phyloP scores from a whole-genome alignment of 1,140 invertebrate species.

The Drosophila bocki region DNA sequence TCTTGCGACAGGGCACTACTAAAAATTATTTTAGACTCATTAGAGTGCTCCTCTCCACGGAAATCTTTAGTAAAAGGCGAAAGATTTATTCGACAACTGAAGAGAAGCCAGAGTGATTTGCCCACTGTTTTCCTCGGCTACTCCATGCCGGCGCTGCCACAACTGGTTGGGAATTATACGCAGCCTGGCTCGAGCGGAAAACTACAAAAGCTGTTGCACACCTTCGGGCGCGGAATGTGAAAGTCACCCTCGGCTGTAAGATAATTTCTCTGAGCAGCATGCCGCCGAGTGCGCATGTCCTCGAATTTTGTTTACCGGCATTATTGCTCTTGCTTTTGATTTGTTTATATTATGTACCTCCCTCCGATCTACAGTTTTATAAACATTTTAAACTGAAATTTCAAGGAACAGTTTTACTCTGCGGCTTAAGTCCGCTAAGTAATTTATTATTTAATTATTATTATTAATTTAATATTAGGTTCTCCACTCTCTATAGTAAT shows the following conservation, averaged over 20 bases:
- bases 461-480: neutral
- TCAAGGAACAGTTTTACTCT: neutral
- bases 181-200: too few species aligned
- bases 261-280: neutral
- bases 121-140: constrained; percentile 49
- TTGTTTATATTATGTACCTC: neutral
- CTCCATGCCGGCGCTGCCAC: neutral
- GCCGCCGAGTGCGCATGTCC: neutral
- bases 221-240: constrained; percentile 21
- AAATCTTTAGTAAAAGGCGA: constrained; percentile 86
- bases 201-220: constrained; percentile 13
- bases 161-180: constrained; percentile 61
- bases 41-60: constrained; percentile 85
- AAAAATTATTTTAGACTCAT: constrained; percentile 84
- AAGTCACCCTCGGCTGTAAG: neutral
- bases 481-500: neutral
- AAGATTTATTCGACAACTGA: constrained; percentile 86
- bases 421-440: neutral
- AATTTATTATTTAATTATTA: neutral
- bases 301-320: neutral
- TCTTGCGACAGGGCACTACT: constrained; percentile 69
- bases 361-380: neutral
- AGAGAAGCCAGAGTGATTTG: constrained; percentile 76
- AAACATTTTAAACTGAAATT: neutral
- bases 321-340: neutral